Base-by-base conservation (phyloP, 1,140 invertebrate species). In the Zeugodacus cucurbitae region DNA sequence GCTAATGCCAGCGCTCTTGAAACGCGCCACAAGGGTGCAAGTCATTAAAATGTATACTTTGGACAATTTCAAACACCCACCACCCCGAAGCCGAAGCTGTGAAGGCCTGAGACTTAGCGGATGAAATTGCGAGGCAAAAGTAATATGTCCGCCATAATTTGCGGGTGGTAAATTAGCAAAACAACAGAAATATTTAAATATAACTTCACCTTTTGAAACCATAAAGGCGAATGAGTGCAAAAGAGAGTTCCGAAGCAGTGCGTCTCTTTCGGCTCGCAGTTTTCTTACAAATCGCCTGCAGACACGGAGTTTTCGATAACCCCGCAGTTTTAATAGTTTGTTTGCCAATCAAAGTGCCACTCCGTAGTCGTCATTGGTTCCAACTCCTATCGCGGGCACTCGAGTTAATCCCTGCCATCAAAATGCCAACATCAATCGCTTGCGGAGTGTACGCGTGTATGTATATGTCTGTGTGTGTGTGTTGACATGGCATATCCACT, bases 351-450 rank as follows among this genome's bases (percentile, higher is more conserved):
- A 86, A 86, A 86, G 57, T 86, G 29, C 48, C 26, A 58, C 34
- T 59, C 48, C 29, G 37, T n/a, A 34, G 3, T 57, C 20, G 85
- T 59, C 32, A 57, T 22, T n/a, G 54, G 48, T 82, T 82, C 10
- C n/a, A 29, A 57, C 26, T 57, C 17, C 22, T 59, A 86, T 34
- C 85, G 0, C 57, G 17, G 5, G 11, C n/a, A 86, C 85, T 57
- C 85, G 57, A 58, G 48, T 58, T 86, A 58, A 59, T 86, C 85
- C 48, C 54, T 59, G 85, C 85, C 17, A 58, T 86, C 85, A 86
- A 37, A 59, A 22, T 11, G 26, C 44, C 29, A 59, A 86, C 20
- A 29, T 32, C 29, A 37, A 86, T 74, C 82, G 14, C 48, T 22
- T 17, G 11, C 20, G 22, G 1, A 78, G 78, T n/a, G 22, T 48